Conservation (phyloP, 2,888 invertebrate species). For the Chymomyza fuscimana region DNA sequence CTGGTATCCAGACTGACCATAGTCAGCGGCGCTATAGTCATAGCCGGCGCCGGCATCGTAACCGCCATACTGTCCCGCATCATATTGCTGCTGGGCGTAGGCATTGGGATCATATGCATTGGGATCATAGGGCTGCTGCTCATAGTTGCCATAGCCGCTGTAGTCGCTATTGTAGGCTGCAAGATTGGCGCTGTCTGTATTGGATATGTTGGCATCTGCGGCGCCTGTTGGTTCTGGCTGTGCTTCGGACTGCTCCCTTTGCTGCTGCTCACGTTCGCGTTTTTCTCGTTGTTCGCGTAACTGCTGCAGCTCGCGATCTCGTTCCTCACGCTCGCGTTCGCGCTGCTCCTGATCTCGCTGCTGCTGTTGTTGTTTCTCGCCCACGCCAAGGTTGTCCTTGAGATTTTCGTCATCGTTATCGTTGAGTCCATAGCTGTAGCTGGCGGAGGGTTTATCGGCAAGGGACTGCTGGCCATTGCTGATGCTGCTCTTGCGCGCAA, state of each 20-base stretch:
- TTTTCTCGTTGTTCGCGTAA: constrained; percentile 43
- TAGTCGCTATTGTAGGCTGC: constrained; percentile 75
- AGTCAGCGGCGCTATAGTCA: constrained; percentile 64
- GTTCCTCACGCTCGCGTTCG: constrained; percentile 33
- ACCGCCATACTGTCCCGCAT: constrained; percentile 65
- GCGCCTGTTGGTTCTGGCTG: constrained; percentile 39
- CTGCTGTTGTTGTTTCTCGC: constrained; percentile 75
- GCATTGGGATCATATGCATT: constrained; percentile 68
- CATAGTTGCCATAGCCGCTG: constrained; percentile 73
- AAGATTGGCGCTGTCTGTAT: constrained; percentile 55
- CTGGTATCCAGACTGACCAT: constrained; percentile 71
- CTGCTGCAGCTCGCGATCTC: constrained; percentile 39
- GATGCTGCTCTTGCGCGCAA: constrained; percentile 44
- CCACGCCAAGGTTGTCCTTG: constrained; percentile 78
- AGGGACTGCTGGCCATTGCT: constrained; percentile 36
- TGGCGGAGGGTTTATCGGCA: constrained; percentile 43
- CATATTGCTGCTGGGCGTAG: constrained; percentile 71
- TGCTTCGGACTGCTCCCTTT: constrained; percentile 58
- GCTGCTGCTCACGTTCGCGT: constrained; percentile 48
- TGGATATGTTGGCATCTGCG: constrained; percentile 50
- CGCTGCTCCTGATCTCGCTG: constrained; percentile 26
- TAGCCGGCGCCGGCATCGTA: constrained; percentile 55
- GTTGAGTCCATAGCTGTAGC: constrained; percentile 70
- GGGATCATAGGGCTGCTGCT: constrained; percentile 76
- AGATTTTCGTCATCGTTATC: constrained; percentile 79